These are phyloP conservation scores for Brassicogethes aeneus DNA, from an alignment of 2,888 invertebrate species.

Conservation along the genomic window DNA sequence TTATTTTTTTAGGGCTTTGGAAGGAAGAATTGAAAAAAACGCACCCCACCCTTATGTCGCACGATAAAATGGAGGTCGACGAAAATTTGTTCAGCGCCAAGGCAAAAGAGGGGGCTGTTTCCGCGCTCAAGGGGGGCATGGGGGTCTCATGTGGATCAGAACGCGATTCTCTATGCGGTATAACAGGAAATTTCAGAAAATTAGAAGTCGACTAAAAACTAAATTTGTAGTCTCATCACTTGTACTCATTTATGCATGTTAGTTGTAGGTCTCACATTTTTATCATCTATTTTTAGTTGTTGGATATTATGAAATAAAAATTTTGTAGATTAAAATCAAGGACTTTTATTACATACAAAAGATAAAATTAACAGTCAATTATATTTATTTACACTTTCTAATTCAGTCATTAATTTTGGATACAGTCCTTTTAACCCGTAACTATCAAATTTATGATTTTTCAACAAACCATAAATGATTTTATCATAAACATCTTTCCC, in stretches of 20 bases:
- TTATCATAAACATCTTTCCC: slow-evolving; percentile 9
- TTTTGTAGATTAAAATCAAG: too few relatives aligned
- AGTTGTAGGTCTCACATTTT: too few relatives aligned
- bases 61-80: slow-evolving; percentile 62
- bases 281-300: too few relatives aligned
- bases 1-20: slow-evolving; percentile 47
- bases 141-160: slow-evolving; percentile 51
- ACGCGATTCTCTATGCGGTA: slow-evolving; percentile 57
- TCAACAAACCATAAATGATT: slow-evolving; percentile 17
- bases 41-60: slow-evolving; percentile 51
- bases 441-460: slow-evolving; percentile 20
- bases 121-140: slow-evolving; percentile 52
- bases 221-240: too few relatives aligned
- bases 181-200: slow-evolving; percentile 69
- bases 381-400: too few relatives aligned
- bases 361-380: too few relatives aligned
- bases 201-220: slow-evolving; percentile 60
- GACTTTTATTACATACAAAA: too few relatives aligned
- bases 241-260: too few relatives aligned
- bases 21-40: slow-evolving; percentile 55
- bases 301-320: too few relatives aligned
- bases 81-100: slow-evolving; percentile 62
- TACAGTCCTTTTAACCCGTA: slow-evolving; percentile 25
- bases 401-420: slow-evolving; percentile 19
- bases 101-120: slow-evolving; percentile 65